A percentile compares a stretch with the other conserved stretches of the same genome.
Evolutionary conservation across 2,113 vertebrate species (phyloP).

Genomic region (Gymnorhina tibicen): DNA sequence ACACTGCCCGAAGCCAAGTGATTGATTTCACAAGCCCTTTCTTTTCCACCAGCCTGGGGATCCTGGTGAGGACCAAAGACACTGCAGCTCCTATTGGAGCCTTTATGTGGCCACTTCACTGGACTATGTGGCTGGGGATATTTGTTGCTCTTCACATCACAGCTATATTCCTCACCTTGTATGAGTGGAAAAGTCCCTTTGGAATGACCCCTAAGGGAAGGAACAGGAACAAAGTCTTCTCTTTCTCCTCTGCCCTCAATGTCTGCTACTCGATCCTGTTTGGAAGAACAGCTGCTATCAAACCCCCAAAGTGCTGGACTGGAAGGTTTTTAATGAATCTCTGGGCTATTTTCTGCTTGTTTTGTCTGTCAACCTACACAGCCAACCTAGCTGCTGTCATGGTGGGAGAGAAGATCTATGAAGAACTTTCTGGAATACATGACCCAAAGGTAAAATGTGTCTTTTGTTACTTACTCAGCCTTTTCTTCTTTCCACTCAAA

Average conservation of each 20-base stretch:
- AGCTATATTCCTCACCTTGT: slow-evolving; percentile 82
- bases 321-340: slow-evolving; percentile 87
- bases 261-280: slow-evolving; percentile 84
- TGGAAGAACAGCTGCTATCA: slow-evolving; percentile 84
- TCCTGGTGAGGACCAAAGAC: slow-evolving; percentile 82
- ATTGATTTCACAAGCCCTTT: slow-evolving; percentile 87
- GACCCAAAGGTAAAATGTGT: slow-evolving; percentile 82
- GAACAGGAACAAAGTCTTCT: slow-evolving; percentile 82
- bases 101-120: slow-evolving; percentile 88
- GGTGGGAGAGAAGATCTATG: slow-evolving; percentile 88
- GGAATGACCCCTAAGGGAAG: slow-evolving; percentile 83
- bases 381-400: slow-evolving; percentile 86
- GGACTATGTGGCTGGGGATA: slow-evolving; percentile 87
- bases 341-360: slow-evolving; percentile 88
- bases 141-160: slow-evolving; percentile 84
- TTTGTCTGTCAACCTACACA: slow-evolving; percentile 85
- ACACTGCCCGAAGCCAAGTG: slow-evolving; percentile 82
- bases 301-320: slow-evolving; percentile 86
- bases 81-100: slow-evolving; percentile 85
- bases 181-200: slow-evolving; percentile 86
- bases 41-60: slow-evolving; percentile 84
- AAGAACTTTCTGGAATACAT: slow-evolving; percentile 87
- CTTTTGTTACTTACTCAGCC: background rate
- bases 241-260: slow-evolving; percentile 83
- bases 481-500: background rate